A percentile compares a stretch with the other conserved stretches of the same genome.
Conservation (phyloP, 2,888 invertebrate genomes). For the Lobophora halterata region DNA sequence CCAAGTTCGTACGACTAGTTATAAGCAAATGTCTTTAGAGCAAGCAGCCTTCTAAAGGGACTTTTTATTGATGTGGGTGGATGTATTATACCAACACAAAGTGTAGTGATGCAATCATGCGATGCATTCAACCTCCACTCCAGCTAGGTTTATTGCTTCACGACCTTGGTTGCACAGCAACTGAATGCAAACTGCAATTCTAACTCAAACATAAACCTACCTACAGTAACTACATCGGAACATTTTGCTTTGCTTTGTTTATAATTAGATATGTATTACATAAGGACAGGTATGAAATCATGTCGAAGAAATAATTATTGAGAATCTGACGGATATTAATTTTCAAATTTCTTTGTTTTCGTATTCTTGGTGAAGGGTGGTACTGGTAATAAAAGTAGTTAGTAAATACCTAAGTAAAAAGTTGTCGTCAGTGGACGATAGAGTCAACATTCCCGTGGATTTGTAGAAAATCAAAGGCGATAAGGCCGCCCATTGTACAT, state of each 20-base stretch:
- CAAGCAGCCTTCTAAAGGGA: too few species aligned
- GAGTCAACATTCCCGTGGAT: constrained; percentile 15
- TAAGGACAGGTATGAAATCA: constrained; percentile 1
- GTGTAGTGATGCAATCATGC: constrained; percentile 53
- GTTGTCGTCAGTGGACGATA: background rate
- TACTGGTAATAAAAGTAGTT: too few species aligned
- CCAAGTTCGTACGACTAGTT: constrained; percentile 38
- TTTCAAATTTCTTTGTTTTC: too few species aligned
- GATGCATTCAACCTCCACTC: constrained; percentile 60
- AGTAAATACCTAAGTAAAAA: too few species aligned
- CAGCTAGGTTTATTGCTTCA: constrained; percentile 68
- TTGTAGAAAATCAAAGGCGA: too few species aligned
- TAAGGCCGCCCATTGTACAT: too few species aligned
- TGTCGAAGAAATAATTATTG: too few species aligned
- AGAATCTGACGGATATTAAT: too few species aligned
- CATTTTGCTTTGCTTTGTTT: constrained; percentile 15
- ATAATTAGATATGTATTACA: too few species aligned
- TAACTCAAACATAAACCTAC: too few species aligned
- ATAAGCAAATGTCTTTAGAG: constrained; percentile 1
- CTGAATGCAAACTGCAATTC: constrained; percentile 63
- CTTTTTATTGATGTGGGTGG: constrained; percentile 5
- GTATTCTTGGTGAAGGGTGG: too few species aligned
- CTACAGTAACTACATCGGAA: constrained; percentile 40
- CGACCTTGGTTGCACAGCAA: constrained; percentile 70
- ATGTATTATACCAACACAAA: constrained; percentile 7